Evolutionary conservation across 2,888 invertebrate genomes (phyloP).

Genomic region (Luperina testacea): DNA sequence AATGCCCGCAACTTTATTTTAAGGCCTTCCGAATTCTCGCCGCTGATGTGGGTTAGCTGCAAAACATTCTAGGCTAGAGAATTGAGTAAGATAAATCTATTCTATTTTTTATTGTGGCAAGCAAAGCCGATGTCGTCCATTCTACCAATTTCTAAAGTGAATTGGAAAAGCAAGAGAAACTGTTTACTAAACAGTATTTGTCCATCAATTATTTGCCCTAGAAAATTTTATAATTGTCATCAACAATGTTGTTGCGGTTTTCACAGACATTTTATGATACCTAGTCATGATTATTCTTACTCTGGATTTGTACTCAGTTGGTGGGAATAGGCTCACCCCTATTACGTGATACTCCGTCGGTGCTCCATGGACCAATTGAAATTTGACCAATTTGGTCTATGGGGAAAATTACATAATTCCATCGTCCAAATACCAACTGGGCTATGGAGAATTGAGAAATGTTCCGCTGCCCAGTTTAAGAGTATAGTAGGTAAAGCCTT

Average conservation of each 20-base stretch:
- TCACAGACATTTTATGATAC: not conserved
- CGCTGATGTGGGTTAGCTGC: constrained; percentile 64
- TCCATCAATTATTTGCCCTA: too few relatives aligned
- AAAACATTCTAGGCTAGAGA: constrained; percentile 3
- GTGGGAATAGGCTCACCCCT: too few relatives aligned
- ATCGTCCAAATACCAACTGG: too few relatives aligned
- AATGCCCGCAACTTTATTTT: constrained; percentile 81
- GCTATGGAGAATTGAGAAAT: too few relatives aligned
- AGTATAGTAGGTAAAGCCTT: too few relatives aligned
- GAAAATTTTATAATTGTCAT: not conserved
- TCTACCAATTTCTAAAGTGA: not conserved
- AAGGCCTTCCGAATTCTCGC: constrained; percentile 73
- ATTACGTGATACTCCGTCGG: too few relatives aligned
- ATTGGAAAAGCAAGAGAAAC: not conserved
- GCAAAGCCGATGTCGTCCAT: not conserved
- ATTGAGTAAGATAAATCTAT: not conserved
- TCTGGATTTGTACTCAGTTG: too few relatives aligned
- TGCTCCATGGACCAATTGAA: too few relatives aligned
- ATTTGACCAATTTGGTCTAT: too few relatives aligned
- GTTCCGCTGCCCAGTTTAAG: too few relatives aligned
- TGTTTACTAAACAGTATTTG: not conserved
- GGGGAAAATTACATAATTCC: too few relatives aligned
- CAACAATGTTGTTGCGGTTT: not conserved
- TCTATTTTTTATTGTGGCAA: not conserved
- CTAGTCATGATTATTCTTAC: not conserved